These are phyloP conservation scores for Chloromyia formosa DNA, from an alignment of 2,888 invertebrate genomes.

Conservation along the genomic window DNA sequence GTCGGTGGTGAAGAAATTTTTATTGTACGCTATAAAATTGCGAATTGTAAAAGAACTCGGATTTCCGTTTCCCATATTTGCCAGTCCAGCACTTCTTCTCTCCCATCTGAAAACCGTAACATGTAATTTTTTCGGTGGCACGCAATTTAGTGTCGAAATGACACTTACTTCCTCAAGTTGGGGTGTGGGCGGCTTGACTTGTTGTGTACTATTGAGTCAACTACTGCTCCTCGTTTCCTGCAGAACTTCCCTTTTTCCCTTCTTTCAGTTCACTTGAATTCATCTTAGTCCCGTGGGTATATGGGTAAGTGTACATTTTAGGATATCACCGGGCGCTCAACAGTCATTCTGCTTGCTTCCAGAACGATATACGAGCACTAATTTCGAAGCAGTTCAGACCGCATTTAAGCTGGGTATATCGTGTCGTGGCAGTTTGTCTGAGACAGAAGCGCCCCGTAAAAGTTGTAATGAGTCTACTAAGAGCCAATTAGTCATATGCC, in stretches of 20 bases:
- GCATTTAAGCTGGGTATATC: background rate
- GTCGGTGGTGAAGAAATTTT: background rate
- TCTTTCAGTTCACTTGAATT: background rate
- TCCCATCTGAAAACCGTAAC: background rate
- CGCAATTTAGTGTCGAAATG: conserved; percentile 7
- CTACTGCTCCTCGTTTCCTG: background rate
- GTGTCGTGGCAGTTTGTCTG: background rate
- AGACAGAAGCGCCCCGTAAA: conserved; percentile 7
- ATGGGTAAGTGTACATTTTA: background rate
- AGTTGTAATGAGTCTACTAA: conserved; percentile 28
- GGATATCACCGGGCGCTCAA: background rate
- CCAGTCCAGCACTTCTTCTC: background rate
- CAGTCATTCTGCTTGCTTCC: background rate
- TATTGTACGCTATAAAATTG: conserved; percentile 12
- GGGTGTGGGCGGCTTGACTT: background rate
- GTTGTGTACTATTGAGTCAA: too few relatives aligned
- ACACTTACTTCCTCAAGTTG: background rate
- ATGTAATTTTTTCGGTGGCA: background rate
- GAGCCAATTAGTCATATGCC: conserved; percentile 15
- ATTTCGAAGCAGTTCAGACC: background rate
- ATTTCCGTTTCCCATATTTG: background rate
- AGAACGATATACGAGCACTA: background rate
- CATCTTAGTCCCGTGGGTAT: background rate
- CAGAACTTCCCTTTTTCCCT: background rate
- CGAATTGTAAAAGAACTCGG: conserved; percentile 25